phyloP scores from a whole-genome alignment of 2,888 invertebrate species.

The Heteromurus nitidus region DNA sequence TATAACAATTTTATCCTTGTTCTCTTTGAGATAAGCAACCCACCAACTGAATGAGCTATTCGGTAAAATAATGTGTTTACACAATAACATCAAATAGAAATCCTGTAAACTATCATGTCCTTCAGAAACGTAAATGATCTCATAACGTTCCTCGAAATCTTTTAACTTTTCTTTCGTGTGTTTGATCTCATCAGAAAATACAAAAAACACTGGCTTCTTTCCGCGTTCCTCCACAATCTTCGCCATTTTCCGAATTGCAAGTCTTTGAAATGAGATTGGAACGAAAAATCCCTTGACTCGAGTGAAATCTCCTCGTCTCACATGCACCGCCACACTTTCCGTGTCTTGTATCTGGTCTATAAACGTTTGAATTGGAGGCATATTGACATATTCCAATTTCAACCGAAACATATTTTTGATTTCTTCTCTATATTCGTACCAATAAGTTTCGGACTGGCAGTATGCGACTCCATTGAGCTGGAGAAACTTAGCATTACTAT shows the following conservation, averaged over 20 bases:
- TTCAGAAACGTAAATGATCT: constrained; percentile 12
- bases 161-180: constrained; percentile 33
- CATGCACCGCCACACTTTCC: constrained; percentile 63
- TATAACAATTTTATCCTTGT: constrained; percentile 8
- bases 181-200: constrained; percentile 55
- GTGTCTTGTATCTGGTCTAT: neutral
- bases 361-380: neutral
- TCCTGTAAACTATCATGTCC: neutral
- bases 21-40: constrained; percentile 7
- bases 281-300: neutral
- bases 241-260: constrained; percentile 40
- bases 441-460: constrained; percentile 42
- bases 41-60: constrained; percentile 30
- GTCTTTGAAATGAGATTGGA: constrained; percentile 32
- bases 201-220: constrained; percentile 31
- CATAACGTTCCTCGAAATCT: neutral
- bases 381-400: neutral
- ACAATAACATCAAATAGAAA: constrained; percentile 19
- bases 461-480: neutral
- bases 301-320: constrained; percentile 55
- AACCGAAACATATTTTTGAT: constrained; percentile 15
- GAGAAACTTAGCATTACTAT: neutral
- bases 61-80: constrained; percentile 18
- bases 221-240: neutral
- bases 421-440: constrained; percentile 4